These are phyloP conservation scores for Pseudochirops corinnae DNA, from an alignment of 2,797 vertebrate species.

Conservation along the genomic window DNA sequence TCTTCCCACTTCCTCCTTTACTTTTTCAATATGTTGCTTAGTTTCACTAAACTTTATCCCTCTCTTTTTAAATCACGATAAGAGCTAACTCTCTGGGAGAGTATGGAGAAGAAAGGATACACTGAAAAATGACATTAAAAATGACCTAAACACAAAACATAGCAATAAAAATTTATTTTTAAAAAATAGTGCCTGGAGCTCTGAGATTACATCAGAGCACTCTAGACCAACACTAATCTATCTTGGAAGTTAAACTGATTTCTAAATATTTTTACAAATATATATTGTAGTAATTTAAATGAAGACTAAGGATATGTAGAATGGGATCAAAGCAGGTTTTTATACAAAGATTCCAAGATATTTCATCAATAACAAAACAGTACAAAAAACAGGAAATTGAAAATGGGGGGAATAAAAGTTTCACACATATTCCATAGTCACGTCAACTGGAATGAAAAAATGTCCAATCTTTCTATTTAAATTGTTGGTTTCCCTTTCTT, in stretches of 20 bases:
- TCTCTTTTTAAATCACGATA: not conserved
- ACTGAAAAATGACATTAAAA: not conserved
- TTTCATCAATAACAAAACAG: not conserved
- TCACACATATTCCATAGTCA: not conserved
- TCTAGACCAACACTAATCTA: not conserved
- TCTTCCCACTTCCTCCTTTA: not conserved
- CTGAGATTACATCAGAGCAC: not conserved
- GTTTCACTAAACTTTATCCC: not conserved
- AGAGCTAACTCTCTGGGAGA: not conserved
- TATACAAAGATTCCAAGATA: not conserved
- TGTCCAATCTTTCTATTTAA: not conserved
- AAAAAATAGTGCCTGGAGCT: not conserved
- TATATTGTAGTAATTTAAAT: not conserved
- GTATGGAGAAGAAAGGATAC: not conserved
- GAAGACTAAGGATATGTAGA: not conserved
- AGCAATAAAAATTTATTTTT: not conserved
- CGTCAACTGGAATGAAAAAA: not conserved
- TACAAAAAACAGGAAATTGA: not conserved
- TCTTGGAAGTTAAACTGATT: not conserved
- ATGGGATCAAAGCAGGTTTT: not conserved
- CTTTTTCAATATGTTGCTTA: not conserved
- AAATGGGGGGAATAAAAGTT: not conserved
- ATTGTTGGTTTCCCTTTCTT: not conserved
- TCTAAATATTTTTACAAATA: not conserved
- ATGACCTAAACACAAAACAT: not conserved